Percentiles rank a stretch among this genome's conserved stretches.
phyloP scores from a whole-genome alignment of 2,888 invertebrate genomes.

The Psylliodes chrysocephalus region DNA sequence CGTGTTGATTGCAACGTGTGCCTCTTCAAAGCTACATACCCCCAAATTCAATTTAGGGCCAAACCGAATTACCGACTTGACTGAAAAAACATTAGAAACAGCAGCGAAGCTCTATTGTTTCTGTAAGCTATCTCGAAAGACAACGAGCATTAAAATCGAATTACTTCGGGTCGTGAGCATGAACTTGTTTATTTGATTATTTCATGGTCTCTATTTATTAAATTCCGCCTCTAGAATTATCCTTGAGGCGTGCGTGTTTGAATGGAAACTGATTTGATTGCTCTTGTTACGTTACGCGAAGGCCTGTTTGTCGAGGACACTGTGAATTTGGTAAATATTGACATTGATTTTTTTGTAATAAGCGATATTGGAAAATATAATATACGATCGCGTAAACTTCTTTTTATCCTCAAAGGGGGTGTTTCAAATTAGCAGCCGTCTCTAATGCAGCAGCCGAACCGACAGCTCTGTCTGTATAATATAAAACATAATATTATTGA shows the following conservation, averaged over 20 bases:
- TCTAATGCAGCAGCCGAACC: no score
- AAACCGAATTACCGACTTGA: slow-evolving; percentile 6
- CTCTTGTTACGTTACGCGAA: not conserved
- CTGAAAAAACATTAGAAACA: slow-evolving; percentile 30
- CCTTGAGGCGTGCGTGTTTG: slow-evolving; percentile 9
- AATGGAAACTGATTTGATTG: slow-evolving; percentile 17
- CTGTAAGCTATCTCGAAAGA: slow-evolving; percentile 18
- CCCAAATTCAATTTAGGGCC: slow-evolving; percentile 19
- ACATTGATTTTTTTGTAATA: slow-evolving; percentile 4
- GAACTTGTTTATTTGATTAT: slow-evolving; percentile 21
- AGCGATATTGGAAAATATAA: no score
- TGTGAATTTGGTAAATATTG: slow-evolving; percentile 12
- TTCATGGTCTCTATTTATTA: slow-evolving; percentile 21
- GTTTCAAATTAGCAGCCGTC: no score
- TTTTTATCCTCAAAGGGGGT: no score
- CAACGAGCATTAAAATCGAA: slow-evolving; percentile 23
- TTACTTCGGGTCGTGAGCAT: slow-evolving; percentile 12
- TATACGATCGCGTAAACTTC: no score
- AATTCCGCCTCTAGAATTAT: slow-evolving; percentile 10
- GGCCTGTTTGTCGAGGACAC: slow-evolving; percentile 1
- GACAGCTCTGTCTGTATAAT: no score
- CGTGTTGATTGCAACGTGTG: slow-evolving; percentile 9
- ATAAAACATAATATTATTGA: no score
- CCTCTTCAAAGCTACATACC: not conserved
- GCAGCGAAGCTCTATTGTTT: slow-evolving; percentile 12